Conservation (phyloP, 2,113 vertebrate species). For the Oreotrochilus melanogaster region DNA sequence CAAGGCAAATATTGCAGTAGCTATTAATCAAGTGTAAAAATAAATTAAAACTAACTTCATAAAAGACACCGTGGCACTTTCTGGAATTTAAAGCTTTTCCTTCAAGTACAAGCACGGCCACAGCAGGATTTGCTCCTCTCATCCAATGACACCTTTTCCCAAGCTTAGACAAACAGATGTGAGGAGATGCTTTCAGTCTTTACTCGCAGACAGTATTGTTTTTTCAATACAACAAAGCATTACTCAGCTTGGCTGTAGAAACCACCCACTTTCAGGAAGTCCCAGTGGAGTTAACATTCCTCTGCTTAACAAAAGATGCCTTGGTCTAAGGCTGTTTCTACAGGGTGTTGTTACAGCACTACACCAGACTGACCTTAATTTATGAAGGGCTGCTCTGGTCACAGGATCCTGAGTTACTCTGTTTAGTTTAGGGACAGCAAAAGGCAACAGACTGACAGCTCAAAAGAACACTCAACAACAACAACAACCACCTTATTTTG, state of each 20-base stretch:
- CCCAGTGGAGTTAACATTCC: background rate
- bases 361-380: background rate
- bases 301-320: background rate
- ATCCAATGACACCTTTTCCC: conserved; percentile 40
- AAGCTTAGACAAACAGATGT: conserved; percentile 38
- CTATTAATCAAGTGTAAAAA: conserved; percentile 60
- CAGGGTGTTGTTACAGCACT: conserved; percentile 1
- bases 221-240: conserved; percentile 52
- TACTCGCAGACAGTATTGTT: conserved; percentile 55
- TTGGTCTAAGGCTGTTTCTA: background rate
- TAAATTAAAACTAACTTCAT: conserved; percentile 51
- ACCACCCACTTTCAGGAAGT: conserved; percentile 57
- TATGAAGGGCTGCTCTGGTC: background rate
- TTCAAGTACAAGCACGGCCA: conserved; percentile 49
- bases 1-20: conserved; percentile 43
- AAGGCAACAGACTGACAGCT: conserved; percentile 5
- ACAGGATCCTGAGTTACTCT: background rate
- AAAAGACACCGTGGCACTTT: background rate
- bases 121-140: conserved; percentile 55
- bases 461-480: background rate
- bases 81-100: conserved; percentile 49
- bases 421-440: background rate
- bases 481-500: too few species aligned
- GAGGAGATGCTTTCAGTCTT: conserved; percentile 55
- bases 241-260: conserved; percentile 44